These are phyloP conservation scores for Poecilia gillii DNA, from an alignment of 2,797 vertebrate genomes.

Conservation along the genomic window DNA sequence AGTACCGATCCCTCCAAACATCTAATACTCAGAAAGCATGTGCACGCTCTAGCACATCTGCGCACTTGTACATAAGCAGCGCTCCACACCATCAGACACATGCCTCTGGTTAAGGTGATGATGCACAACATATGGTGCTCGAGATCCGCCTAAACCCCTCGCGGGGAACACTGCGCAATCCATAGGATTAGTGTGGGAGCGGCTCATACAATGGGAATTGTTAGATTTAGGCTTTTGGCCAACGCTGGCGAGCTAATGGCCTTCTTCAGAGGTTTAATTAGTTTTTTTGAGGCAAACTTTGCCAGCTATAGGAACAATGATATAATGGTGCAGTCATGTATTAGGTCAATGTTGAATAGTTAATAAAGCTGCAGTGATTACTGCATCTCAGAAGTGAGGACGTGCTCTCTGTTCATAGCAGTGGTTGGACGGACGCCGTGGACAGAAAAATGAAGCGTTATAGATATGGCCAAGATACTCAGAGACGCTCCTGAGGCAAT, in stretches of 20 bases:
- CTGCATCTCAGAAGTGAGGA: conserved; percentile 22
- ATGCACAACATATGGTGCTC: conserved; percentile 67
- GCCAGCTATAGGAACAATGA: conserved; percentile 36
- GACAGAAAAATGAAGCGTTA: conserved; percentile 27
- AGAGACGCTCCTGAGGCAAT: not conserved
- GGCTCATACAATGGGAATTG: conserved; percentile 33
- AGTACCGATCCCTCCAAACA: conserved; percentile 51
- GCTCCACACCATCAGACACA: conserved; percentile 54
- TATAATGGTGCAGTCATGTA: conserved; percentile 37
- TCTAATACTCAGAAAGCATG: conserved; percentile 32
- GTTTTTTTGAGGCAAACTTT: conserved; percentile 58
- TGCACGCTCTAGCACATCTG: conserved; percentile 35
- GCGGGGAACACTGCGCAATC: conserved; percentile 34
- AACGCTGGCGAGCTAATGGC: conserved; percentile 39
- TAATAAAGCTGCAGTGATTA: conserved; percentile 56
- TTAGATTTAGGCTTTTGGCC: conserved; percentile 49
- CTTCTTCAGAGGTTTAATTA: conserved; percentile 52
- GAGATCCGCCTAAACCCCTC: conserved; percentile 45
- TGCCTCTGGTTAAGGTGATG: conserved; percentile 71
- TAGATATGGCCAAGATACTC: not conserved
- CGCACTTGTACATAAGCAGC: conserved; percentile 35
- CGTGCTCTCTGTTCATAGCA: conserved; percentile 26
- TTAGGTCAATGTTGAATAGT: conserved; percentile 54
- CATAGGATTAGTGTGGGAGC: conserved; percentile 39
- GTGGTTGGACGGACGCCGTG: conserved; percentile 37